Evolutionary conservation across 1,140 invertebrate genomes (phyloP).

Genomic region (Ectropis grisescens): DNA sequence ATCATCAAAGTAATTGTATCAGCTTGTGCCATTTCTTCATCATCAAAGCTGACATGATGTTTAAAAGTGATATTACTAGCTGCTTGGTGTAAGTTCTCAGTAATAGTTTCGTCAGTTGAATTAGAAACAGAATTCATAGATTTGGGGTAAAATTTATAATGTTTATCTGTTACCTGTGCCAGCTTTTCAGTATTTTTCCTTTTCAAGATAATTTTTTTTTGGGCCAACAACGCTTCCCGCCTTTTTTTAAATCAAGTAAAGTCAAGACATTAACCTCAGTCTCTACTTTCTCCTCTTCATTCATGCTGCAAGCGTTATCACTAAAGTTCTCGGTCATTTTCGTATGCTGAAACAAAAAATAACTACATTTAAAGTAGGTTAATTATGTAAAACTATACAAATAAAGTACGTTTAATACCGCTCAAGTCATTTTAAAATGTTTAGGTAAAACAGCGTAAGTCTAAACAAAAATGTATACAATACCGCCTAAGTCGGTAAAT

Average conservation of each 20-base stretch:
- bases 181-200: not conserved
- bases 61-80: not conserved
- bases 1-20: not conserved
- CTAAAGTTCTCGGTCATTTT: not conserved
- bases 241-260: not conserved
- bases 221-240: not conserved
- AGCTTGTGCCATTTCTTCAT: not conserved
- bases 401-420: not conserved
- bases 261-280: not conserved
- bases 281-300: not conserved
- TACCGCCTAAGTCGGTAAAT: not conserved
- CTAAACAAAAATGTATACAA: not conserved
- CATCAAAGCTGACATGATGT: not conserved
- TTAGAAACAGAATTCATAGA: not conserved
- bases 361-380: not conserved
- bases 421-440: not conserved
- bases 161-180: not conserved
- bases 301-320: not conserved
- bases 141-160: not conserved
- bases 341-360: not conserved
- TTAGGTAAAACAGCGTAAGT: not conserved
- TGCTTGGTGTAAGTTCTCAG: not conserved
- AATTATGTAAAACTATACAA: not conserved
- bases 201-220: not conserved
- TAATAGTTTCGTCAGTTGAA: not conserved